Base-by-base conservation (phyloP, 2,113 vertebrate genomes). In the Tetraodon nigroviridis region DNA sequence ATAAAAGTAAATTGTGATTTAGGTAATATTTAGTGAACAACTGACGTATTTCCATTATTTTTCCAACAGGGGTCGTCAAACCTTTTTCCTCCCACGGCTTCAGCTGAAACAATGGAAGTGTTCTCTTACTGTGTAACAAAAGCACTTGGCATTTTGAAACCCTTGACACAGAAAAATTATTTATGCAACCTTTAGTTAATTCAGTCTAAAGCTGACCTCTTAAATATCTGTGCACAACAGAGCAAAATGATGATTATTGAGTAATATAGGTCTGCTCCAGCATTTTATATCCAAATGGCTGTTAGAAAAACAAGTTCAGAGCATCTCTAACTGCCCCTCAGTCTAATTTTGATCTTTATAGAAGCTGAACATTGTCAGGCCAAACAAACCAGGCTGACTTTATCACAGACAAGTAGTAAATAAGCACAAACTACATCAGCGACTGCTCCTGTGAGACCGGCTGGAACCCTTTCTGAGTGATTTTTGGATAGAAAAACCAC, bases 1-100 rank as follows among this genome's bases (percentile, higher is more conserved):
- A 44, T 5, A 17, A 44, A 44, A 44, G 15, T 15, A 44, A 8
- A 44, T 13, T 44, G 42, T 44, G 42, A 15, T 15, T 13, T 6
- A 16, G 2, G 15, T 44, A 13, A 44, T 6, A 46, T 46, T n/a
- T 46, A n/a, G 0, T 37, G 2, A 37, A 37, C n/a, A 37, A 22
- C 12, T 51, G 52, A 19, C 79, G 83, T 53, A 54, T 45, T 80
- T 69, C 61, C 61, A 27, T 6, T 2, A 21, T 14, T 27, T 57
- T 3, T 78, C 87, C 86, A 89, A 80, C 61, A 89, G 88, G 71
- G 74, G 87, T 81, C 81, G 71, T 45, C 70, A 57, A 76, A 64
- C 51, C 67, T 49, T 80, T 53, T 14, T 24, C 47, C 53, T 50
- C 24, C 14, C 5, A 17, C 8, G 27, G 22, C 58, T 21, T 6